Evolutionary conservation across 2,888 invertebrate genomes (phyloP).

Genomic region (Watsonalla cultraria): DNA sequence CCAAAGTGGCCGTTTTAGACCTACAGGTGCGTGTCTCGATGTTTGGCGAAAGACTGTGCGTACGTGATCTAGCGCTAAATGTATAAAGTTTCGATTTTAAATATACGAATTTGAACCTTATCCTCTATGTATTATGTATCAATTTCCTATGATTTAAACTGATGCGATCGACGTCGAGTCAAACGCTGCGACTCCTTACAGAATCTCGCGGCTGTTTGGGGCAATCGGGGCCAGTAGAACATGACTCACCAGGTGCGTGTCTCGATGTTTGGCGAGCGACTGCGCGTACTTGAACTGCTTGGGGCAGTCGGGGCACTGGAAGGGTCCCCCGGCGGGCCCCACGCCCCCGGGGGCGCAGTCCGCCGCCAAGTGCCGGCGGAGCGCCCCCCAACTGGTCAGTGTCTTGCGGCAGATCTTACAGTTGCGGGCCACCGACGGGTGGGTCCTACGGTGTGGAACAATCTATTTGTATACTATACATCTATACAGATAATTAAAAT

Average conservation of each 20-base stretch:
- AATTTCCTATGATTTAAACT: no score
- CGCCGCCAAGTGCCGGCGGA: slow-evolving; percentile 41
- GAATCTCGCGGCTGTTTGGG: no score
- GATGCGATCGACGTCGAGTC: no score
- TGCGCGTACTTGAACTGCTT: slow-evolving; percentile 66
- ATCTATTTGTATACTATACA: no score
- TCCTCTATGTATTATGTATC: no score
- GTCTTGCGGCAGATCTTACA: slow-evolving; percentile 51
- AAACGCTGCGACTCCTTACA: no score
- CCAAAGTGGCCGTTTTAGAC: no score
- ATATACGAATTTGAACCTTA: no score
- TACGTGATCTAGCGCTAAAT: no score
- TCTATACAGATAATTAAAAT: no score
- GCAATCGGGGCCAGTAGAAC: slow-evolving; percentile 39
- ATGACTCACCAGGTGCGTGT: slow-evolving; percentile 57
- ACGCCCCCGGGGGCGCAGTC: slow-evolving; percentile 34
- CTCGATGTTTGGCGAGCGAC: slow-evolving; percentile 64
- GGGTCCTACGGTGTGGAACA: slow-evolving; percentile 31
- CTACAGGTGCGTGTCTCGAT: slow-evolving; percentile 61
- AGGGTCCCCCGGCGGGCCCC: slow-evolving; percentile 20
- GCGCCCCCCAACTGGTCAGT: slow-evolving; percentile 35
- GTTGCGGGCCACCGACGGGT: slow-evolving; percentile 40
- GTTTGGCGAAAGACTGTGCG: slow-evolving; percentile 64
- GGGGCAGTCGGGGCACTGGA: slow-evolving; percentile 57
- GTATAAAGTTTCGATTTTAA: no score